Base-by-base conservation (phyloP, 92 coral and sea anemone species). In the Metridium senile region DNA sequence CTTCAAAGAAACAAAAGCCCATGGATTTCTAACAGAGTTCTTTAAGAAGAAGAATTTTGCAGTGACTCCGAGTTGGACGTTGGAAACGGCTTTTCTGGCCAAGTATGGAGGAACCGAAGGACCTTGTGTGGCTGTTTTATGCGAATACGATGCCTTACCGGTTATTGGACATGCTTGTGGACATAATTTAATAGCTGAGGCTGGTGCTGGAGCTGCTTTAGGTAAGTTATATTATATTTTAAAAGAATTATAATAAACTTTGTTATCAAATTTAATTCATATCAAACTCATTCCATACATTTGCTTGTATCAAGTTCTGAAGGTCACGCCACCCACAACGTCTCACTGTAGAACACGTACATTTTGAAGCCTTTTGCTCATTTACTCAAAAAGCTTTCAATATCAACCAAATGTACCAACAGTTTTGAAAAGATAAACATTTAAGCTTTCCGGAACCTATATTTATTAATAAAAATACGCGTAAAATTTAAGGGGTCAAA, bases 81-180 rank as follows among this genome's bases (percentile, higher is more conserved):
- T 89, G 62, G 86, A 85, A 8, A 89, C 94, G n/a, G 94, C 94
- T 10, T 89, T 86, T 54, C 61, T 82, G 7, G 94, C 94, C 18
- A 77, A 49, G 66, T 85, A 72, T 59, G 88, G 87, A 2, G 65
- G 86, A 21, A 64, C 58, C 13, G 65, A 82, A 58, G 92, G 87
- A 1, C 85, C 89, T 33, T 84, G 92, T 21, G 91, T 89, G 2
- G 98, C 84, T 26, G 76, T 93, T 30, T 78, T 93, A 13, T 93
- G 95, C 58, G 98, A 93, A 63, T 90, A 93, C 68, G 98, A 93
- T 72, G 98, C 98, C 20, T 83, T 93, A 33, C 98, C 98, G 0
- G 93, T 58, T 1, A 33, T 93, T 9, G 98, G 98, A 10, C 98
- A 93, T 73, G 98, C 93, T 33, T 93, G 98, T 75, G 98, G 98